These are phyloP conservation scores for Tachina lurida DNA, from an alignment of 2,888 invertebrate species.

Conservation along the genomic window DNA sequence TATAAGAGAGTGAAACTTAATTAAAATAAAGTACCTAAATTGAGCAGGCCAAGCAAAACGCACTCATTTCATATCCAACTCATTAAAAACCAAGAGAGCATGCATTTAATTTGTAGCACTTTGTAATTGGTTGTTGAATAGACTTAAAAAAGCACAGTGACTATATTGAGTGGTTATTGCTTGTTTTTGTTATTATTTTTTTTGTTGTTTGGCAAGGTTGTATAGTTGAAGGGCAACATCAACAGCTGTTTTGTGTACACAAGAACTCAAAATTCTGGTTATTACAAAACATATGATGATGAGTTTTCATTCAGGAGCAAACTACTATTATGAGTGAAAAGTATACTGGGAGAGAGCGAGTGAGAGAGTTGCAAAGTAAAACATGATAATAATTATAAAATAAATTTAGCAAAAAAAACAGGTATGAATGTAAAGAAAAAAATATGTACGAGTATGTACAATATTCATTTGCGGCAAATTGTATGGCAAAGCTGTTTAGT, in stretches of 20 bases:
- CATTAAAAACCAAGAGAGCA: constrained; percentile 15
- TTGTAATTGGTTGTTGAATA: constrained; percentile 65
- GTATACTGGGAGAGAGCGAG: constrained; percentile 6
- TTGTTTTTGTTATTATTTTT: not conserved
- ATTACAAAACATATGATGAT: constrained; percentile 55
- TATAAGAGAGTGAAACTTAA: constrained; percentile 10
- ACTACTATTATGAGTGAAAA: not conserved
- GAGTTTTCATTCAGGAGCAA: constrained; percentile 19
- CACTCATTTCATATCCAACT: not conserved
- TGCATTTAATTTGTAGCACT: constrained; percentile 44
- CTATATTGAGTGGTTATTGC: constrained; percentile 32
- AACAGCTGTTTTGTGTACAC: constrained; percentile 49
- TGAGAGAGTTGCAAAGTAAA: constrained; percentile 8
- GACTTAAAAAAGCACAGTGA: constrained; percentile 1
- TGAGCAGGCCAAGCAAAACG: not conserved
- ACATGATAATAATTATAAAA: constrained; percentile 40
- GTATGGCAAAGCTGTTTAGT: constrained; percentile 72
- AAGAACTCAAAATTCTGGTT: constrained; percentile 43
- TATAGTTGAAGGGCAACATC: not conserved
- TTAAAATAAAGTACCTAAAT: not conserved
- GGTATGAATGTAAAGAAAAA: not conserved
- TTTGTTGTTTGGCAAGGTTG: constrained; percentile 7
- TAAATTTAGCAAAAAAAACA: constrained; percentile 44
- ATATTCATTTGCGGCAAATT: constrained; percentile 66
- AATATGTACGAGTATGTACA: constrained; percentile 28